Evolutionary conservation across 1,140 invertebrate genomes (phyloP).

Genomic region (Sycophila sp.): DNA sequence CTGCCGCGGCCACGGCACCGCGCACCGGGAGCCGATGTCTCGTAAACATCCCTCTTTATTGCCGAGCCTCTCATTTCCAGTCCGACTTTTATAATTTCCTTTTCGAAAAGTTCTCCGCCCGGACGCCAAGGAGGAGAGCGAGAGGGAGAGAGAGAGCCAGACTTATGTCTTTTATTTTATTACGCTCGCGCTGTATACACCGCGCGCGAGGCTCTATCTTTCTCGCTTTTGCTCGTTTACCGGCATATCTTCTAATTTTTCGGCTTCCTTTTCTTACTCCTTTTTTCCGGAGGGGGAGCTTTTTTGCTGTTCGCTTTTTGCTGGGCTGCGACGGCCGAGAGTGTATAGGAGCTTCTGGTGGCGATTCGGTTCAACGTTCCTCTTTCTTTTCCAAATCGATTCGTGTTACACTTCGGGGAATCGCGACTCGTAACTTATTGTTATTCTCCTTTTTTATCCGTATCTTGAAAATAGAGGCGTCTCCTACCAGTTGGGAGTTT

Average conservation of each 20-base stretch:
- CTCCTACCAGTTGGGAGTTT: too few species aligned
- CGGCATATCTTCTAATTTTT: slow-evolving; percentile 21
- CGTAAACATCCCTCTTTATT: slow-evolving; percentile 62
- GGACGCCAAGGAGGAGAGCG: slow-evolving; percentile 16
- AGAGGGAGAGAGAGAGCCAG: background rate
- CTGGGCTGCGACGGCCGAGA: background rate
- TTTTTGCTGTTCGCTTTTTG: slow-evolving; percentile 9
- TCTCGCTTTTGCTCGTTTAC: slow-evolving; percentile 3
- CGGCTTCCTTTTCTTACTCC: background rate
- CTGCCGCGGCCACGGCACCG: slow-evolving; percentile 39
- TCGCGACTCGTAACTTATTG: slow-evolving; percentile 30
- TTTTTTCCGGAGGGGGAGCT: too few species aligned
- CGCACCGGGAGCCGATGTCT: slow-evolving; percentile 53
- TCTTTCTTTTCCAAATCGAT: slow-evolving; percentile 35
- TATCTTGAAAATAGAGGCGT: too few species aligned
- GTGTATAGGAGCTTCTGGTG: background rate
- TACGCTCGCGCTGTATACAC: background rate
- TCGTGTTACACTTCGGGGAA: slow-evolving; percentile 36
- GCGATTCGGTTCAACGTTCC: slow-evolving; percentile 38
- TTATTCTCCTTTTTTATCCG: too few species aligned
- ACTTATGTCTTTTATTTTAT: slow-evolving; percentile 40
- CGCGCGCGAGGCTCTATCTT: slow-evolving; percentile 7
- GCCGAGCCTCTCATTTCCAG: slow-evolving; percentile 56
- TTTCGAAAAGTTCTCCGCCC: slow-evolving; percentile 49
- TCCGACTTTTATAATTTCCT: slow-evolving; percentile 59